Percentiles rank a stretch among this genome's conserved stretches.
Conservation (phyloP, 64 coral and sea anemone genomes). For the Dendrophyllia cribrosa region DNA sequence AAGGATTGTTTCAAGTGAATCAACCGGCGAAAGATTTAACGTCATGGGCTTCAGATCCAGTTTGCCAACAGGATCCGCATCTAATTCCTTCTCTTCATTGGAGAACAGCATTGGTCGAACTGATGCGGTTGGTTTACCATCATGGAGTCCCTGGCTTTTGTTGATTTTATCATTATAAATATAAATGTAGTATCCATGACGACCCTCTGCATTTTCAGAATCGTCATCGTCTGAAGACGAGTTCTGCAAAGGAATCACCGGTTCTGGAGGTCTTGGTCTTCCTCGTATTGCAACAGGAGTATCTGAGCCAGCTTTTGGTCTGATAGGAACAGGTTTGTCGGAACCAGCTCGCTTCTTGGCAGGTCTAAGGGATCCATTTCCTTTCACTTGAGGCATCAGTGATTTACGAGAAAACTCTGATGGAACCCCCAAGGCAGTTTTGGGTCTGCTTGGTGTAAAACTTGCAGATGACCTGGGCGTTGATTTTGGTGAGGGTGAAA, state of each 20-base stretch:
- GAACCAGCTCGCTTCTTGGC: constrained; percentile 71
- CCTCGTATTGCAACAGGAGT: constrained; percentile 66
- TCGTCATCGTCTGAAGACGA: constrained; percentile 17
- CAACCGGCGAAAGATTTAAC: constrained; percentile 44
- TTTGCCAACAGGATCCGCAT: constrained; percentile 40
- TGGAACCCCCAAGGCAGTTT: constrained; percentile 67
- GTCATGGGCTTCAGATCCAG: constrained; percentile 82
- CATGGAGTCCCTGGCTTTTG: constrained; percentile 41
- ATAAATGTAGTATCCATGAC: constrained; percentile 91
- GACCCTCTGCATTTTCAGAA: constrained; percentile 20
- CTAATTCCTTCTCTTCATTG: constrained; percentile 51
- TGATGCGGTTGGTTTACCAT: constrained; percentile 85
- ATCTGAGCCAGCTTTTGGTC: constrained; percentile 71
- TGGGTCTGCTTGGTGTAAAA: constrained; percentile 61
- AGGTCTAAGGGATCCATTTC: constrained; percentile 28
- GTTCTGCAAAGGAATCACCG: background rate
- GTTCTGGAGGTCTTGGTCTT: constrained; percentile 6
- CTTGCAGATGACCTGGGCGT: constrained; percentile 43
- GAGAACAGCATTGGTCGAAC: constrained; percentile 84
- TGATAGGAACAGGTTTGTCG: constrained; percentile 89
- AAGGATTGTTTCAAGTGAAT: constrained; percentile 60
- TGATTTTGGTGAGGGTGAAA: constrained; percentile 39
- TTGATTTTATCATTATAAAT: constrained; percentile 77
- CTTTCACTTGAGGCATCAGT: constrained; percentile 73
- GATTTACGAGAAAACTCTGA: constrained; percentile 68